These are phyloP conservation scores for Botia almorhae DNA, from an alignment of 2,797 vertebrate genomes.

Conservation along the genomic window DNA sequence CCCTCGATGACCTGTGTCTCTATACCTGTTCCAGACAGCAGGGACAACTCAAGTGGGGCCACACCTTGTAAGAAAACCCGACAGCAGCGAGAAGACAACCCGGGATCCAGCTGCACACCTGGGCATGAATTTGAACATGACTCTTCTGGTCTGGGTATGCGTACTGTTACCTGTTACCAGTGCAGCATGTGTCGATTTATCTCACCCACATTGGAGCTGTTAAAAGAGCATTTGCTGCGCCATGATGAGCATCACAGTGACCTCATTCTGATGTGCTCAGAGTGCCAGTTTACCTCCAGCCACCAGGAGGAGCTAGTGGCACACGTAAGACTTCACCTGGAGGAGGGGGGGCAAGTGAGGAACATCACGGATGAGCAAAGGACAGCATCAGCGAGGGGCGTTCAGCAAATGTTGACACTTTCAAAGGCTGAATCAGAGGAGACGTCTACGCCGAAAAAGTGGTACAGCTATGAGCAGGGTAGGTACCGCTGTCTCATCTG, in stretches of 20 bases:
- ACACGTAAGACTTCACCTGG: constrained; percentile 85
- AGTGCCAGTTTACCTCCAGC: constrained; percentile 86
- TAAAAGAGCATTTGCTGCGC: constrained; percentile 89
- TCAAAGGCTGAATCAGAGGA: constrained; percentile 47
- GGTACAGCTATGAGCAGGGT: constrained; percentile 93
- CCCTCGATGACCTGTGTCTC: constrained; percentile 66
- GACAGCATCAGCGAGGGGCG: background rate
- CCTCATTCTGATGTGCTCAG: constrained; percentile 81
- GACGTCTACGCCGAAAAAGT: constrained; percentile 77
- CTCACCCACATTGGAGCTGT: constrained; percentile 82
- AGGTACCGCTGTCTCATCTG: constrained; percentile 96
- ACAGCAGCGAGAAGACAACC: constrained; percentile 53
- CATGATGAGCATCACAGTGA: constrained; percentile 85
- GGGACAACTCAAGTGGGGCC: constrained; percentile 66
- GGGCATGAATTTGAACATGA: background rate
- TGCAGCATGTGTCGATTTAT: constrained; percentile 92
- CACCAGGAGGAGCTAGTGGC: constrained; percentile 89
- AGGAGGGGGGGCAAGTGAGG: constrained; percentile 61
- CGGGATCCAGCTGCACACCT: background rate
- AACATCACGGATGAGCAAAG: constrained; percentile 58
- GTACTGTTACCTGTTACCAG: constrained; percentile 89
- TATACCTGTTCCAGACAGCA: constrained; percentile 56
- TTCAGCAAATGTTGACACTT: constrained; percentile 41
- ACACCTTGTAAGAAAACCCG: constrained; percentile 75
- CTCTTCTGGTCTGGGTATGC: constrained; percentile 61